Evolutionary conservation across 2,113 vertebrate species (phyloP), one percentile per base, ranked within the genome.

Genomic region (Oryzias javanicus): DNA sequence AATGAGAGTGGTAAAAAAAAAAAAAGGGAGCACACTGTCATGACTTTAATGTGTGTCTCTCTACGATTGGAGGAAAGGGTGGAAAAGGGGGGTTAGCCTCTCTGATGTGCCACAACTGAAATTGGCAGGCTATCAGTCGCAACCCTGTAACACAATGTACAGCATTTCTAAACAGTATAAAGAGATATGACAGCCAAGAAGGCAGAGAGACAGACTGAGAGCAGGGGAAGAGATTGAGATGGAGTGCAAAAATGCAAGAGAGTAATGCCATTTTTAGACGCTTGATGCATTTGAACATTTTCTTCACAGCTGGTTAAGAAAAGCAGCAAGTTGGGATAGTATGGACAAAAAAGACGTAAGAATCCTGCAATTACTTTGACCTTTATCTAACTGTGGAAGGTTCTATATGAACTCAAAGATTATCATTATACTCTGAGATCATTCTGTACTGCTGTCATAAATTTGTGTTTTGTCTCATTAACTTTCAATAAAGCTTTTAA

Each of bases 81-180:
- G 14, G 25, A 6, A 1, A 14, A 10, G 46, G 25, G 19, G 17
- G 25, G 78, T 55, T 75, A 64, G 77, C 69, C 72, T 76, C 78
- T 86, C 78, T 86, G 80, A 88, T 88, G 86, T 89, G 86, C 83
- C 79, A 81, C 82, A 80, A 86, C 86, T 81, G 70, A 88, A 89
- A 87, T 84, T 88, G 86, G 88, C 86, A 89, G 75, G 63, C 82
- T 88, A 89, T 89, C 88, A 89, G 86, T 88, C 88, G 82, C 79
- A 85, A 86, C 81, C 80, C 83, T 85, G 81, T 84, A 89, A 85
- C 83, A 88, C 83, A 88, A 89, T 85, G 86, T 87, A 83, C 83
- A 82, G 86, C 83, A 87, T 86, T 87, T 87, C 86, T 83, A 84
- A 87, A 88, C 80, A 84, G 70, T 79, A 86, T 81, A 85, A 82